A percentile compares a stretch with the other conserved stretches of the same genome.
Conservation (phyloP, 2,113 vertebrate species). For the Microtus richardsoni region DNA sequence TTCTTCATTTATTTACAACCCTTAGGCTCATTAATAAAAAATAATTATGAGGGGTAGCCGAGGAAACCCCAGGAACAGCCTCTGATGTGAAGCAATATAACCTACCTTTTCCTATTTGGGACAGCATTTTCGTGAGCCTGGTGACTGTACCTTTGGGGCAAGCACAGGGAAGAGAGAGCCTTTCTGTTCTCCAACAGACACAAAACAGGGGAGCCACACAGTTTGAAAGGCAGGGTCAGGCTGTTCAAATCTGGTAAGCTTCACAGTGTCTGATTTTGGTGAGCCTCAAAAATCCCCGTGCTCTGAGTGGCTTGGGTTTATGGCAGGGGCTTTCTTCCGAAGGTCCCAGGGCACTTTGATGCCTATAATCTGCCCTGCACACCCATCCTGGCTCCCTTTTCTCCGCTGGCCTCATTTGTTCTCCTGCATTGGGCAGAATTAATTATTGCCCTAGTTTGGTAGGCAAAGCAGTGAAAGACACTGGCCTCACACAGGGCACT, state of each 20-base stretch:
- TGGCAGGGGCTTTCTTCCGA: not conserved
- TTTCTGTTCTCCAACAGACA: not conserved
- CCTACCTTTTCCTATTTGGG: not conserved
- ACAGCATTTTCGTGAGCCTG: not conserved
- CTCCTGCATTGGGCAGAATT: slow-evolving; percentile 51
- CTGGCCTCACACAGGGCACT: not conserved
- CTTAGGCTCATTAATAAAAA: not conserved
- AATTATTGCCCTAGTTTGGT: slow-evolving; percentile 48
- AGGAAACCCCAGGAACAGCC: slow-evolving; percentile 16
- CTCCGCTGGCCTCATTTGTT: slow-evolving; percentile 18
- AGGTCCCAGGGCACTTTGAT: not conserved
- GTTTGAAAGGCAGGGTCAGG: not conserved
- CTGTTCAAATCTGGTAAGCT: slow-evolving; percentile 17
- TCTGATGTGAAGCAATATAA: not conserved
- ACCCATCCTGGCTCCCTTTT: slow-evolving; percentile 9
- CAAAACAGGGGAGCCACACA: not conserved
- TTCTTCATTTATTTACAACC: not conserved
- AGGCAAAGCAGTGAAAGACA: not conserved
- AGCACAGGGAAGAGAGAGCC: not conserved
- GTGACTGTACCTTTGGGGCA: not conserved
- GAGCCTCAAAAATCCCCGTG: not conserved
- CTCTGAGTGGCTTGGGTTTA: not conserved
- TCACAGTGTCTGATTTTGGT: not conserved
- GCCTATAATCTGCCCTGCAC: not conserved
- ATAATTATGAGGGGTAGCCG: not conserved